phyloP scores from a whole-genome alignment of 2,888 invertebrate species.

The Exocentrus adspersus region DNA sequence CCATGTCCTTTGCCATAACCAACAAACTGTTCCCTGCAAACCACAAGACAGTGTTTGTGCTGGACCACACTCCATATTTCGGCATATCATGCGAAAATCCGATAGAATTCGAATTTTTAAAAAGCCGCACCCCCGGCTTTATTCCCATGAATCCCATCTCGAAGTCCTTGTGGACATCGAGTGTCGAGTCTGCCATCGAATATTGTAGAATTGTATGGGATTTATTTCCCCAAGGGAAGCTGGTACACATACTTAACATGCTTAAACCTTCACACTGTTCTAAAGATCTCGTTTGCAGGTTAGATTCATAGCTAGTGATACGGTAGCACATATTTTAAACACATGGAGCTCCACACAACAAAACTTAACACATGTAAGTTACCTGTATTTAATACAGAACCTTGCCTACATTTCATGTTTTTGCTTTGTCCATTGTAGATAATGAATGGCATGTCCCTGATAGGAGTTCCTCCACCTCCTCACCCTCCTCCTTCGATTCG shows the following conservation, averaged over 20 bases:
- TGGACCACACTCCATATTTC: conserved; percentile 94
- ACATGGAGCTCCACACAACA: conserved; percentile 87
- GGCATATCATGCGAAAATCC: conserved; percentile 84
- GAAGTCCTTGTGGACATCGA: conserved; percentile 96
- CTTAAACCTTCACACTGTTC: not conserved
- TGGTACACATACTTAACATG: conserved; percentile 69
- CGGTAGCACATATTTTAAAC: conserved; percentile 85
- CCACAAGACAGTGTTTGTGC: conserved; percentile 95
- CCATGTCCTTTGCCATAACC: conserved; percentile 39
- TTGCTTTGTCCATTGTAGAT: too few relatives aligned
- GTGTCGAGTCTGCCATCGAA: conserved; percentile 94
- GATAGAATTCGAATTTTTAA: conserved; percentile 84
- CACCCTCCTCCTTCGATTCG: conserved; percentile 64
- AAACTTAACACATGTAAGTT: conserved; percentile 83
- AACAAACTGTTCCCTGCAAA: conserved; percentile 62
- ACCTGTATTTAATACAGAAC: too few relatives aligned
- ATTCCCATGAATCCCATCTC: conserved; percentile 85
- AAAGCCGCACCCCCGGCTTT: conserved; percentile 75
- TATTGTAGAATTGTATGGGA: conserved; percentile 98
- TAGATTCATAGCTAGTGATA: conserved; percentile 87
- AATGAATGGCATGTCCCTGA: conserved; percentile 82
- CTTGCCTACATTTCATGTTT: too few relatives aligned
- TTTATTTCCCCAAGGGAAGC: conserved; percentile 89
- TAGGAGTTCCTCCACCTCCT: conserved; percentile 82
- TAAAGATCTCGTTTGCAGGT: conserved; percentile 65